These are phyloP conservation scores for Cyprinella venusta DNA, from an alignment of 2,797 vertebrate species.

Conservation along the genomic window DNA sequence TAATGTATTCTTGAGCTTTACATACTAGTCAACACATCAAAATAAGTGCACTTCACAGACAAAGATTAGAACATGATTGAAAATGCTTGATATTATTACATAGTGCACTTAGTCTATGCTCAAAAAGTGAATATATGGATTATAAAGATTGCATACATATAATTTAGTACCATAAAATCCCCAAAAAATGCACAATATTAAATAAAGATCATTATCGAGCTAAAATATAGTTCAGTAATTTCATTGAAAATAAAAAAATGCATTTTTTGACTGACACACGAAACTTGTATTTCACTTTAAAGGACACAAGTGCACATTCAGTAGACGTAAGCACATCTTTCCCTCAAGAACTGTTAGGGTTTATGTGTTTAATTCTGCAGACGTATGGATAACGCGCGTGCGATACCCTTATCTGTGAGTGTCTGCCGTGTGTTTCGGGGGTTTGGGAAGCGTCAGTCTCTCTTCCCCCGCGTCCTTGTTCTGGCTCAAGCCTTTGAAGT, in stretches of 20 bases:
- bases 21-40: not conserved
- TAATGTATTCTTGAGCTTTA: not conserved
- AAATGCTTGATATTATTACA: too few species aligned
- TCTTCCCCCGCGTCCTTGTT: slow-evolving; percentile 26
- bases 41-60: not conserved
- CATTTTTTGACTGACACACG: too few species aligned
- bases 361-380: too few species aligned
- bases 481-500: slow-evolving; percentile 58
- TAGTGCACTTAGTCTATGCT: not conserved
- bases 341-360: fast-evolving
- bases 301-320: not conserved
- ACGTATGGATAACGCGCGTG: not conserved
- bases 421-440: not conserved
- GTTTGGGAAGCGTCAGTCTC: slow-evolving; percentile 4
- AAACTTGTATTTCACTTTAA: not conserved
- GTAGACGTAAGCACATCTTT: not conserved
- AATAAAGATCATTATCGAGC: not conserved
- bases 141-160: not conserved
- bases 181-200: not conserved
- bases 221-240: not conserved
- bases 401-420: not conserved
- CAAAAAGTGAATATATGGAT: not conserved
- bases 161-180: not conserved
- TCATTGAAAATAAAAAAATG: too few species aligned
- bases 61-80: not conserved